These are phyloP conservation scores for Heliornis fulica DNA, from an alignment of 2,113 vertebrate genomes.

Conservation along the genomic window DNA sequence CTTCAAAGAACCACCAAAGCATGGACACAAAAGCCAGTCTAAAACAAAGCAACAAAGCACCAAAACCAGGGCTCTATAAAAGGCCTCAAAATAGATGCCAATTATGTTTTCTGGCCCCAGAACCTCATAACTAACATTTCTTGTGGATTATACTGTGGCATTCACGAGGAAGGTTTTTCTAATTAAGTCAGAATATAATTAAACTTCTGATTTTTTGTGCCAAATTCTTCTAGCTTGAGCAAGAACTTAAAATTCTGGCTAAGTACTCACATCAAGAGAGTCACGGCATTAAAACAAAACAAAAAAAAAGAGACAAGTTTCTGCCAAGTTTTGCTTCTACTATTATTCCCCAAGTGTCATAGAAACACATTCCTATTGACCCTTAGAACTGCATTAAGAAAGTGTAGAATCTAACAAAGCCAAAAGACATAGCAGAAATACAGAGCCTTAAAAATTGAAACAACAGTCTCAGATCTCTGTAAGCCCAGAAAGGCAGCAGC, in stretches of 20 bases:
- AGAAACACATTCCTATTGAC: not conserved
- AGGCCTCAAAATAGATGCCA: not conserved
- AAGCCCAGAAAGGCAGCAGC: not conserved
- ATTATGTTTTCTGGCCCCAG: not conserved
- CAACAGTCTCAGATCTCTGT: not conserved
- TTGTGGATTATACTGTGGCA: not conserved
- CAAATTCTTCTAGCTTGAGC: not conserved
- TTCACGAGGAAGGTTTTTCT: not conserved
- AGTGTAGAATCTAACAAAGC: not conserved
- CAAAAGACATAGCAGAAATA: not conserved
- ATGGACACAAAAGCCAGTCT: not conserved
- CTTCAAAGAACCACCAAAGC: not conserved
- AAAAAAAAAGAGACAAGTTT: not conserved
- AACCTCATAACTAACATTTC: not conserved
- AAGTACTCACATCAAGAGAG: not conserved
- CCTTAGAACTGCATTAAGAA: not conserved
- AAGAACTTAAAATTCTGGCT: not conserved
- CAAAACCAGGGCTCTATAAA: not conserved
- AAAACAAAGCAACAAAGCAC: not conserved
- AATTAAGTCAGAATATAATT: not conserved
- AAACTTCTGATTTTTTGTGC: not conserved
- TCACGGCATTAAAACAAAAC: not conserved
- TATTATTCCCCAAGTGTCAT: not conserved
- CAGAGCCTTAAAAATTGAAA: not conserved
- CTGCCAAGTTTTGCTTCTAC: not conserved